A percentile compares a stretch with the other conserved stretches of the same genome.
Conservation (phyloP, 1,140 invertebrate species). For the Globodera rostochiensis region DNA sequence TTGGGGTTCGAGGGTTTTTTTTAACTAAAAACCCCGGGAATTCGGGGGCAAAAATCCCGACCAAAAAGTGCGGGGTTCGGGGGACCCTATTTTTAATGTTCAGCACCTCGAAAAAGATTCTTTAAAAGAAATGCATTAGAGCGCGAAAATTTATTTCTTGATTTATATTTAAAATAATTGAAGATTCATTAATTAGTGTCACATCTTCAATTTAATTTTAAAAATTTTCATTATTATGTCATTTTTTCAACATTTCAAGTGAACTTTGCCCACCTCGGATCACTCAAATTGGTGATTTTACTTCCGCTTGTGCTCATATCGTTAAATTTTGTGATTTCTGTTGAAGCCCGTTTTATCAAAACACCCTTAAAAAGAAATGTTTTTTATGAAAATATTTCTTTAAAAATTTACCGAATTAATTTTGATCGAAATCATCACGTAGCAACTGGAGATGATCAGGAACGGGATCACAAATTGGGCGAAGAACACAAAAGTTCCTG, state of each 20-base stretch:
- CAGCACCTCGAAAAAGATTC: too few species aligned
- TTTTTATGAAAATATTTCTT: not conserved
- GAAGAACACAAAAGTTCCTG: conserved; percentile 51
- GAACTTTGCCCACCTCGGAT: not conserved
- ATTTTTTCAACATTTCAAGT: not conserved
- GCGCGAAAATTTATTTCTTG: too few species aligned
- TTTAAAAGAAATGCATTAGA: too few species aligned
- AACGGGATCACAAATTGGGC: conserved; percentile 59
- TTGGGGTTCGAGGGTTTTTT: too few species aligned
- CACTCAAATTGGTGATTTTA: conserved; percentile 14
- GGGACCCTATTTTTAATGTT: too few species aligned
- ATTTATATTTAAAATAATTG: too few species aligned
- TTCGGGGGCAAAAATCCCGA: too few species aligned
- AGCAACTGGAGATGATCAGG: conserved; percentile 58
- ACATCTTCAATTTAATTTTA: too few species aligned
- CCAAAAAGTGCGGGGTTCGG: too few species aligned
- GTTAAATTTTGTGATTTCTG: conserved; percentile 9
- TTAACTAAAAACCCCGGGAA: too few species aligned
- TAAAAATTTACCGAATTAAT: conserved; percentile 48
- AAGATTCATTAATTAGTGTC: too few species aligned
- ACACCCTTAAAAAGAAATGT: not conserved
- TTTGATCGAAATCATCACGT: conserved; percentile 59
- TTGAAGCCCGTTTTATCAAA: conserved; percentile 5
- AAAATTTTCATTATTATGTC: not conserved
- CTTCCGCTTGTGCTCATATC: not conserved